These are phyloP conservation scores for Anguilla japonica DNA, from an alignment of 2,113 vertebrate genomes.

Conservation along the genomic window DNA sequence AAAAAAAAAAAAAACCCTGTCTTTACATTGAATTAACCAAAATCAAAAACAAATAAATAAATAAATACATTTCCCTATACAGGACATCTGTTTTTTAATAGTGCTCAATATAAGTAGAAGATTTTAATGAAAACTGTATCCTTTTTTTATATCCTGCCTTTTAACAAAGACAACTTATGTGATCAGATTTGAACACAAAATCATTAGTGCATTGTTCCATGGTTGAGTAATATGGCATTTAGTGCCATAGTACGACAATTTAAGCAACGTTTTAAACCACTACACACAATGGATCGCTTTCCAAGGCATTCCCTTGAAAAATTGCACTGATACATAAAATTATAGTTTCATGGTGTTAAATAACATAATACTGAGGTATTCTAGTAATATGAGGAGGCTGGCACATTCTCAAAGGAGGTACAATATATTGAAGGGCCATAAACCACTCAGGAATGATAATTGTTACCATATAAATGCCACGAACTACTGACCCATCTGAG, in stretches of 20 bases:
- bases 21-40: neutral
- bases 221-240: slow-evolving; percentile 1
- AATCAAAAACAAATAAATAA: neutral
- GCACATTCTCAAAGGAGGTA: neutral
- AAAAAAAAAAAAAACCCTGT: neutral
- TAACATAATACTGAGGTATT: neutral
- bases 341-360: neutral
- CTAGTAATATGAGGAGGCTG: neutral
- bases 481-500: slow-evolving; percentile 25
- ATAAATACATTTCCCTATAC: neutral
- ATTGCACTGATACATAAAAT: neutral
- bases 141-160: neutral
- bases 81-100: neutral
- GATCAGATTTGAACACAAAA: slow-evolving; percentile 46
- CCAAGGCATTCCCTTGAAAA: neutral
- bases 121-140: neutral
- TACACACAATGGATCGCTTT: neutral
- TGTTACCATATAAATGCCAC: slow-evolving; percentile 70
- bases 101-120: neutral
- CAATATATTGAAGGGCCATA: neutral
- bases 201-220: slow-evolving; percentile 29
- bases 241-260: too few species aligned
- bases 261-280: neutral
- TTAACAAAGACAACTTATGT: slow-evolving; percentile 27
- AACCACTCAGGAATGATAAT: slow-evolving; percentile 30